phyloP scores from a whole-genome alignment of 2,113 vertebrate genomes.

The Perognathus longimembris region DNA sequence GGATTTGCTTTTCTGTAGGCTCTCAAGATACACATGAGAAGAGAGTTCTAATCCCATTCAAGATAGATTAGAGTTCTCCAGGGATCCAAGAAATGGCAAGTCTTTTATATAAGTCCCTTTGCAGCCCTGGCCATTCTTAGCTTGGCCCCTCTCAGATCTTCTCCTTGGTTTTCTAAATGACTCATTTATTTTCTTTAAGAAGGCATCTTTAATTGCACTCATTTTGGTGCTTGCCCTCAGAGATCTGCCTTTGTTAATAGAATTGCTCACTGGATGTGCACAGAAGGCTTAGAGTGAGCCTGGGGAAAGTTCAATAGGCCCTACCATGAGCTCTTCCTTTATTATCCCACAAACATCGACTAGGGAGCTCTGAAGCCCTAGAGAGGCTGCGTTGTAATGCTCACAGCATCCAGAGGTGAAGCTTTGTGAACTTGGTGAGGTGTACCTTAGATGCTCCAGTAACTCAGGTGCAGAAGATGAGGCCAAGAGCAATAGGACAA shows the following conservation, averaged over 20 bases:
- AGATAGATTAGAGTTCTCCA: not conserved
- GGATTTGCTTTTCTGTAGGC: not conserved
- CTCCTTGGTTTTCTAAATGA: conserved; percentile 34
- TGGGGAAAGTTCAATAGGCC: too few species aligned
- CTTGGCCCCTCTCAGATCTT: not conserved
- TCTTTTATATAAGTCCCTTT: not conserved
- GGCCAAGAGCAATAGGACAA: accelerated
- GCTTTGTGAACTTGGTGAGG: not conserved
- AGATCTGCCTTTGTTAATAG: not conserved
- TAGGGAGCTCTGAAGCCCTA: not conserved
- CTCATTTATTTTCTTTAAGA: not conserved
- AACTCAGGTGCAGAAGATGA: too few species aligned
- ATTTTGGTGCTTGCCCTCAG: not conserved
- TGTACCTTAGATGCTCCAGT: not conserved
- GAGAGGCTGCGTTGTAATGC: accelerated
- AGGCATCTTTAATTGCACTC: not conserved
- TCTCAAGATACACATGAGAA: too few species aligned
- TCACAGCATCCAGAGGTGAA: not conserved
- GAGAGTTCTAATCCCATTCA: not conserved
- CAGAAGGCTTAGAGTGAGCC: not conserved
- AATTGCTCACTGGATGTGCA: not conserved
- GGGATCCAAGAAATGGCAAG: not conserved
- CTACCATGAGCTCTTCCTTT: not conserved
- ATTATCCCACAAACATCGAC: not conserved
- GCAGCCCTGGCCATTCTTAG: not conserved